Evolutionary conservation across 2,113 vertebrate species (phyloP).

Genomic region (Neoarius graeffei): DNA sequence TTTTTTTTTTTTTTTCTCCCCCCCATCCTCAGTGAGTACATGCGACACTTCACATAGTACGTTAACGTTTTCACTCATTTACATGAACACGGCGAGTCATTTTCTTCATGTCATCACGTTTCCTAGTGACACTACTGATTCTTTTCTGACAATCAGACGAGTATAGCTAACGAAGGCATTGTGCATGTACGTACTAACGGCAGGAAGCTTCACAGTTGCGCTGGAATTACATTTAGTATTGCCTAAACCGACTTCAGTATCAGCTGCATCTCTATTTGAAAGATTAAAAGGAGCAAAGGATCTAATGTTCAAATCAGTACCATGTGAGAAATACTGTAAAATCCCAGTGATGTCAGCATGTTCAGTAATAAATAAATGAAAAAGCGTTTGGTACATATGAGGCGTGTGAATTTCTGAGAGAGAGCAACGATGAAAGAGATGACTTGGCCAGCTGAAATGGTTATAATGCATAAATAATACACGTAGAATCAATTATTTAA

Average conservation of each 20-base stretch:
- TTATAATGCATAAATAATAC: background rate
- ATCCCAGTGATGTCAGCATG: constrained; percentile 35
- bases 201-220: constrained; percentile 15
- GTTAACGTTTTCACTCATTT: background rate
- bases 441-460: background rate
- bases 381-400: constrained; percentile 15
- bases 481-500: background rate
- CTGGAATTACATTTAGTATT: background rate
- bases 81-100: background rate
- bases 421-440: background rate
- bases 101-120: background rate
- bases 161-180: background rate
- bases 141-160: constrained; percentile 50
- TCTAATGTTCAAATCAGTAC: background rate
- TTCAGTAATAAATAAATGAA: constrained; percentile 30
- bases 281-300: background rate
- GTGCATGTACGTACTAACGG: constrained; percentile 27
- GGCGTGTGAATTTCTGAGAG: background rate
- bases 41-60: background rate
- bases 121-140: constrained; percentile 30
- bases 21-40: no score
- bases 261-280: background rate
- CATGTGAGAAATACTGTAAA: background rate
- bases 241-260: background rate
- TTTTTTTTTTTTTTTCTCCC: background rate